Evolutionary conservation across 2,888 invertebrate species (phyloP).

Genomic region (Tachina fera): DNA sequence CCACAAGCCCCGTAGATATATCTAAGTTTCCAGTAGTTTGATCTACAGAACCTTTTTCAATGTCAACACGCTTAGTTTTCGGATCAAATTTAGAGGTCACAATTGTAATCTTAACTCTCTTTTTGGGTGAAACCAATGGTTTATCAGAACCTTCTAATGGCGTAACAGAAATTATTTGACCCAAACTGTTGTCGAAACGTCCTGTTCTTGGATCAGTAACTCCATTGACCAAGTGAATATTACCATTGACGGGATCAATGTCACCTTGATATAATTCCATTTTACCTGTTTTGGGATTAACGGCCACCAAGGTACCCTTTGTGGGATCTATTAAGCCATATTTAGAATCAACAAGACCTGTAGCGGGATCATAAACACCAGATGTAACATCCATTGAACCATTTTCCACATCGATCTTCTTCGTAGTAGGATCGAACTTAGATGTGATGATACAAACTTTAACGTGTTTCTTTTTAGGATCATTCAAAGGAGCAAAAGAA

Average conservation of each 20-base stretch:
- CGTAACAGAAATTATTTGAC: conserved; percentile 87
- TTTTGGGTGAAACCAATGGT: conserved; percentile 87
- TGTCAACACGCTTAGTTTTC: conserved; percentile 86
- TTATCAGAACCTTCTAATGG: conserved; percentile 88
- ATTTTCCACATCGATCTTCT: conserved; percentile 87
- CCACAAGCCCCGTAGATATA: conserved; percentile 86
- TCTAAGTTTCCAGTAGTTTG: conserved; percentile 88
- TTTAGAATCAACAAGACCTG: conserved; percentile 88
- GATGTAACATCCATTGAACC: conserved; percentile 87
- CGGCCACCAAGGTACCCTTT: conserved; percentile 86
- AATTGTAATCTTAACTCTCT: conserved; percentile 87
- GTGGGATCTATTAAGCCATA: conserved; percentile 88
- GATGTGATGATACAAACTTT: conserved; percentile 90
- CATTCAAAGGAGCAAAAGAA: conserved; percentile 86
- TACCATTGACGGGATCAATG: conserved; percentile 87
- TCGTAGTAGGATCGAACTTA: conserved; percentile 87
- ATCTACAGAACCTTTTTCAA: conserved; percentile 87
- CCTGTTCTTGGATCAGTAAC: conserved; percentile 87
- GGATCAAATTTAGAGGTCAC: conserved; percentile 88
- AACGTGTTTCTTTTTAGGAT: conserved; percentile 85
- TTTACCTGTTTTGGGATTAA: conserved; percentile 86
- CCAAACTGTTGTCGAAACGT: conserved; percentile 86
- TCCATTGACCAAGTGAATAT: conserved; percentile 86
- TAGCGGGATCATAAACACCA: conserved; percentile 87
- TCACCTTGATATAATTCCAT: conserved; percentile 86